phyloP scores from a whole-genome alignment of 2,888 invertebrate genomes.

The Anorthoa munda region DNA sequence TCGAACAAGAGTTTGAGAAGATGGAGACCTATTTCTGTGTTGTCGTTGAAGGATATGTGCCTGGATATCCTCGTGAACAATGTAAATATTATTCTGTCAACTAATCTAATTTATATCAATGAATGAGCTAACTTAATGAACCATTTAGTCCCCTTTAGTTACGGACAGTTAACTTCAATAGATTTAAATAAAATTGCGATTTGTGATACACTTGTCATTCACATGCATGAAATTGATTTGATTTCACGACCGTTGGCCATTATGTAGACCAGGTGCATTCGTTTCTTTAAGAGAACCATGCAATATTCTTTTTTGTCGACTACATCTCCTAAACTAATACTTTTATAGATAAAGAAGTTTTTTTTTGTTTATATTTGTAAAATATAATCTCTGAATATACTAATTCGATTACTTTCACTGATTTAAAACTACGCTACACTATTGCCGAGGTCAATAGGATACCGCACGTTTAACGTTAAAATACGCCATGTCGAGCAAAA shows the following conservation, averaged over 20 bases:
- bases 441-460: not conserved
- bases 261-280: not conserved
- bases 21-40: slow-evolving; percentile 85
- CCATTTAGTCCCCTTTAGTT: slow-evolving; percentile 38
- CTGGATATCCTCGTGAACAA: slow-evolving; percentile 90
- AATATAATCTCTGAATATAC: not conserved
- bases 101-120: slow-evolving; percentile 5
- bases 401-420: not conserved
- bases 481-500: not conserved
- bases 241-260: not conserved
- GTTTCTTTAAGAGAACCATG: not conserved
- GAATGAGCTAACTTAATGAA: slow-evolving; percentile 31
- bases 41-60: slow-evolving; percentile 89
- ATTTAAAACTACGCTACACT: too few relatives aligned
- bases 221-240: slow-evolving; percentile 30
- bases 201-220: slow-evolving; percentile 27
- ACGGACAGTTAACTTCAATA: slow-evolving; percentile 43
- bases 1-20: slow-evolving; percentile 67
- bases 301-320: not conserved
- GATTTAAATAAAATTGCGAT: slow-evolving; percentile 30
- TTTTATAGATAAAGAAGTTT: too few relatives aligned
- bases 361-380: not conserved
- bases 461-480: not conserved
- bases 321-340: not conserved
- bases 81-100: slow-evolving; percentile 78